Percentiles rank a stretch among this genome's conserved stretches.
Conservation (phyloP, 2,113 vertebrate genomes). For the Nanorana parkeri region DNA sequence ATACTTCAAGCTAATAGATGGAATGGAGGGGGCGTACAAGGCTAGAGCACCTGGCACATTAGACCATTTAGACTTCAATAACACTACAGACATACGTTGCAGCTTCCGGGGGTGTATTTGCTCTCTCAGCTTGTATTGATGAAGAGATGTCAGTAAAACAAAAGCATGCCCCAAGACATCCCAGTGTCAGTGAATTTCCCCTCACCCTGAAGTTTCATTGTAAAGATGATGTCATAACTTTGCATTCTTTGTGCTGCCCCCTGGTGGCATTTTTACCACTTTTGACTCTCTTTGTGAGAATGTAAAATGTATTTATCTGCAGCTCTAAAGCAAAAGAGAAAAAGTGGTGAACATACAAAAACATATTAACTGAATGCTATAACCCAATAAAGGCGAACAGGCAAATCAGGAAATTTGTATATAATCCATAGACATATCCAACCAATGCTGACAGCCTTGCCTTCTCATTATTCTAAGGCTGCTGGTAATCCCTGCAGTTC, state of each 20-base stretch:
- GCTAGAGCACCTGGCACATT: no score
- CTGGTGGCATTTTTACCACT: neutral
- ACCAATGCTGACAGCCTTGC: slow-evolving; percentile 22
- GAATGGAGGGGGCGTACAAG: no score
- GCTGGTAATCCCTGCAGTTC: slow-evolving; percentile 41
- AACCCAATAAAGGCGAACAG: neutral
- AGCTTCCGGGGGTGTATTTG: no score
- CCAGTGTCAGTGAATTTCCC: no score
- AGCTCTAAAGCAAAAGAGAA: neutral
- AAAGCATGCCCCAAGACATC: no score
- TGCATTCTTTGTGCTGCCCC: slow-evolving; percentile 1
- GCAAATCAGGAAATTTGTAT: slow-evolving; percentile 10
- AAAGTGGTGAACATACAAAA: neutral
- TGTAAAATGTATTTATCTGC: neutral
- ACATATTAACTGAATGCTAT: neutral
- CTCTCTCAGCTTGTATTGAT: no score
- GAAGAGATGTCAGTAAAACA: no score
- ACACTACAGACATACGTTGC: no score
- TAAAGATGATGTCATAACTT: slow-evolving; percentile 11
- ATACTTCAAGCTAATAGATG: no score
- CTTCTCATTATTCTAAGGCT: slow-evolving; percentile 36
- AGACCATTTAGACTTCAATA: no score
- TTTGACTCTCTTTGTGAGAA: neutral
- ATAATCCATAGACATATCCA: slow-evolving; percentile 25
- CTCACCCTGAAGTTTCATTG: no score